These are phyloP conservation scores for Pheosia tremula DNA, from an alignment of 2,888 invertebrate genomes.

Conservation along the genomic window DNA sequence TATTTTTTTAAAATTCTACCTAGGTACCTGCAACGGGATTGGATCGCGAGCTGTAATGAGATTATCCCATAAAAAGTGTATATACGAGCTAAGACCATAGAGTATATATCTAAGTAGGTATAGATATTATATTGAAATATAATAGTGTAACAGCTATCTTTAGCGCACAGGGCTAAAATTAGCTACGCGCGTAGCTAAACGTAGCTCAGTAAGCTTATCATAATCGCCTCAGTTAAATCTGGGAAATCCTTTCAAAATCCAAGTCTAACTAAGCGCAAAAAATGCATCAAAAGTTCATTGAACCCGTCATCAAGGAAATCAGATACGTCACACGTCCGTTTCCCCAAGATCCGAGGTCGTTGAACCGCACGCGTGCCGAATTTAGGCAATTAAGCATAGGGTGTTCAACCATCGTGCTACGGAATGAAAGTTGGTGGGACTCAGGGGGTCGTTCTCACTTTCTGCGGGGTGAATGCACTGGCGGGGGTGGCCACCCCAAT, in stretches of 20 bases:
- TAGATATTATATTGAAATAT: no score
- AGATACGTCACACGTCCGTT: constrained; percentile 41
- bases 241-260: neutral
- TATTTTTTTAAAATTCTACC: no score
- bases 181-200: no score
- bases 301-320: constrained; percentile 45
- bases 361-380: constrained; percentile 70
- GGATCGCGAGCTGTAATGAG: no score
- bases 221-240: neutral
- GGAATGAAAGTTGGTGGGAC: constrained; percentile 67
- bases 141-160: no score
- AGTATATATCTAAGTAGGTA: no score
- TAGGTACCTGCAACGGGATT: no score
- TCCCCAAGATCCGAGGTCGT: constrained; percentile 59
- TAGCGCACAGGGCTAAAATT: no score
- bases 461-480: constrained; percentile 82
- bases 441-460: constrained; percentile 75
- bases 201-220: neutral
- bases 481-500: constrained; percentile 68
- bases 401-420: constrained; percentile 65
- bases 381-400: constrained; percentile 78
- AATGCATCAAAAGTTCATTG: constrained; percentile 29
- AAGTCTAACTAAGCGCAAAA: neutral
- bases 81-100: no score
- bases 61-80: no score